Evolutionary conservation across 2,888 invertebrate genomes (phyloP).

Genomic region (Dermolepida albohirtum): DNA sequence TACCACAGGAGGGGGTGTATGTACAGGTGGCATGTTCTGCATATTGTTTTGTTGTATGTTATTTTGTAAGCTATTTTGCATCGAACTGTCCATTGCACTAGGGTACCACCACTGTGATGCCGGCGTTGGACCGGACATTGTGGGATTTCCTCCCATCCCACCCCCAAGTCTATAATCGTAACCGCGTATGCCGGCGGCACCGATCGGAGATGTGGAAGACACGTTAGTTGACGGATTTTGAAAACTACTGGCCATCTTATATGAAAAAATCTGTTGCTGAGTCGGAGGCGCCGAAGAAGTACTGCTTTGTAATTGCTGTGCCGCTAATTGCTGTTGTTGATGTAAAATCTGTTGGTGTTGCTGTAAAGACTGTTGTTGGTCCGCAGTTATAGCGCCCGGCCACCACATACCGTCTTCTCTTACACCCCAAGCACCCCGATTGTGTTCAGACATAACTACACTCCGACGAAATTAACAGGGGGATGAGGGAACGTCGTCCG

Average conservation of each 20-base stretch:
- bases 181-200: conserved; percentile 66
- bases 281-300: conserved; percentile 71
- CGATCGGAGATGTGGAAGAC: conserved; percentile 73
- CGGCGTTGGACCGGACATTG: conserved; percentile 64
- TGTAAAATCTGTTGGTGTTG: conserved; percentile 62
- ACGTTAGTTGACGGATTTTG: conserved; percentile 76
- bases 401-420: conserved; percentile 74
- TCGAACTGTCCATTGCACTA: conserved; percentile 70
- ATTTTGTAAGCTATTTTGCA: conserved; percentile 64
- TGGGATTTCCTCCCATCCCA: conserved; percentile 64
- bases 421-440: conserved; percentile 74
- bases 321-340: conserved; percentile 65
- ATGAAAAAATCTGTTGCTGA: conserved; percentile 82
- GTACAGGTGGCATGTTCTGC: conserved; percentile 63
- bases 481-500: conserved; percentile 42
- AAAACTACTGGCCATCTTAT: conserved; percentile 89
- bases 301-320: conserved; percentile 66
- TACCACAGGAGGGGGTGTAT: conserved; percentile 65
- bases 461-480: conserved; percentile 40
- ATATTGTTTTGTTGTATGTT: conserved; percentile 56
- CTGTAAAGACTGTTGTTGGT: conserved; percentile 64
- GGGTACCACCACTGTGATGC: conserved; percentile 84
- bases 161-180: conserved; percentile 81
- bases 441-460: conserved; percentile 71
- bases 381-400: conserved; percentile 69